Percentiles rank a stretch among this genome's conserved stretches.
Evolutionary conservation across 2,113 vertebrate genomes (phyloP).

Genomic region (Pelobates fuscus): DNA sequence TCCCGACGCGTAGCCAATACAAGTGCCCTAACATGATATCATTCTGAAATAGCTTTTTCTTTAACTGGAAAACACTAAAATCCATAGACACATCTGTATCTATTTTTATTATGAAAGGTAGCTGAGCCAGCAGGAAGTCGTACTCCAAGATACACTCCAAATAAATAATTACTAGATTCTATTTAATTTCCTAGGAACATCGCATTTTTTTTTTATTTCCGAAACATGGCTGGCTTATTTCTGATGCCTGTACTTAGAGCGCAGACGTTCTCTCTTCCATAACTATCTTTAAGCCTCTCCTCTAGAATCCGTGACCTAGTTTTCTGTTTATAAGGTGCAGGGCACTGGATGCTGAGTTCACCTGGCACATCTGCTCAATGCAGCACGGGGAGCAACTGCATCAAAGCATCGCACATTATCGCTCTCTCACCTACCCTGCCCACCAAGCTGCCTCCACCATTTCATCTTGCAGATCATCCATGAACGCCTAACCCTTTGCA

Average conservation of each 20-base stretch:
- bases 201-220: slow-evolving; percentile 10
- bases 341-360: slow-evolving; percentile 46
- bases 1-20: no score
- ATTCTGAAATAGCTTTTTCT: no score
- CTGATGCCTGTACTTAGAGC: slow-evolving; percentile 42
- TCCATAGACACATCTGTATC: neutral
- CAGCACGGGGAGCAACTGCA: slow-evolving; percentile 32
- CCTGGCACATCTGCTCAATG: slow-evolving; percentile 46
- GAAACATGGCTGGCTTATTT: slow-evolving; percentile 29
- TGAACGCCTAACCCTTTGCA: neutral
- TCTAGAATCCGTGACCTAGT: slow-evolving; percentile 50
- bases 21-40: no score
- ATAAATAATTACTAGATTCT: slow-evolving; percentile 22
- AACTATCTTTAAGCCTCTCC: slow-evolving; percentile 45
- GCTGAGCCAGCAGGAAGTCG: slow-evolving; percentile 9
- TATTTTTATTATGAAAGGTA: neutral
- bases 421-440: slow-evolving; percentile 24
- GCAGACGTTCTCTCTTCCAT: slow-evolving; percentile 45
- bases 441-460: neutral
- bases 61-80: no score
- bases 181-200: slow-evolving; percentile 34
- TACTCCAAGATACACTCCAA: neutral
- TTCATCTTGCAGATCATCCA: slow-evolving; percentile 2
- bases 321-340: slow-evolving; percentile 42
- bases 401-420: slow-evolving; percentile 38